A percentile compares a stretch with the other conserved stretches of the same genome.
Evolutionary conservation across 2,888 invertebrate species (phyloP).

Genomic region (Apotomis capreana): DNA sequence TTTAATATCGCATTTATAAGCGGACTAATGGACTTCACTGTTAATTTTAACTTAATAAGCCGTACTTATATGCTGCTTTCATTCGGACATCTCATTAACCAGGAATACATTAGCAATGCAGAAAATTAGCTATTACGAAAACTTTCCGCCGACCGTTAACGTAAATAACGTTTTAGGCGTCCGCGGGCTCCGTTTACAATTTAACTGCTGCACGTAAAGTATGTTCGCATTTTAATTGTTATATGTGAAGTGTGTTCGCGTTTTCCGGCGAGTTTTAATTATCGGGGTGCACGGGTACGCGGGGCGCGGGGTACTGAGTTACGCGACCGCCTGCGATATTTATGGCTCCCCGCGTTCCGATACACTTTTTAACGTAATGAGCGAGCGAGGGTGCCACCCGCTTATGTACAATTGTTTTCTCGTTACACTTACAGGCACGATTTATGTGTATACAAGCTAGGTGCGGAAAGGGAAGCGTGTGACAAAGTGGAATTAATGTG

Average conservation of each 20-base stretch:
- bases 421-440: constrained; percentile 32
- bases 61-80: not conserved
- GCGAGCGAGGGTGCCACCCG: constrained; percentile 64
- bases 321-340: constrained; percentile 84
- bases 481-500: constrained; percentile 16
- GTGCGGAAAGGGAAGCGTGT: not conserved
- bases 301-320: constrained; percentile 78
- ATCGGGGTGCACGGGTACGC: constrained; percentile 76
- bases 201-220: constrained; percentile 82
- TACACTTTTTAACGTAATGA: constrained; percentile 84
- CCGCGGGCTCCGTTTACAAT: constrained; percentile 72
- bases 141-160: constrained; percentile 39
- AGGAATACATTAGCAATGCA: constrained; percentile 28
- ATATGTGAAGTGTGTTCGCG: constrained; percentile 77
- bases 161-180: constrained; percentile 59
- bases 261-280: constrained; percentile 83
- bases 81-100: constrained; percentile 25
- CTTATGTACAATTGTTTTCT: constrained; percentile 55
- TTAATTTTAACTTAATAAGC: not conserved
- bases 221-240: constrained; percentile 75
- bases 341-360: constrained; percentile 80
- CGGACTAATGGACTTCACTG: not conserved
- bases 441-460: constrained; percentile 22
- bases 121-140: constrained; percentile 34
- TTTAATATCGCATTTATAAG: not conserved